Evolutionary conservation across 2,888 invertebrate genomes (phyloP).

Genomic region (Drosophila conformis): DNA sequence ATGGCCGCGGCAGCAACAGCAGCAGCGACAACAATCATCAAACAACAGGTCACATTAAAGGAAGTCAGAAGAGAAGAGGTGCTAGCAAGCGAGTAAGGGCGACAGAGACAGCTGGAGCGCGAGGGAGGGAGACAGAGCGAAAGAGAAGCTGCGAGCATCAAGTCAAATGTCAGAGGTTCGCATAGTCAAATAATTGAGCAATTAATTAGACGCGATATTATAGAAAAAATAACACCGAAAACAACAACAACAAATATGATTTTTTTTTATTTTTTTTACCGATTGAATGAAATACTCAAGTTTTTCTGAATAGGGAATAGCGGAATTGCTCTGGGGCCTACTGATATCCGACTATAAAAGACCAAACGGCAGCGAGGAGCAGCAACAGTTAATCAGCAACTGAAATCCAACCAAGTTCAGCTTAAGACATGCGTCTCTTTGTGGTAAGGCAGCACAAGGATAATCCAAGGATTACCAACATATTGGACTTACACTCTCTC

Average conservation of each 20-base stretch:
- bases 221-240: conserved; percentile 46
- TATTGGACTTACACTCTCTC: neutral
- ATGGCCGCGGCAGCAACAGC: conserved; percentile 37
- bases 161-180: conserved; percentile 79
- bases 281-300: conserved; percentile 29
- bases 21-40: conserved; percentile 28
- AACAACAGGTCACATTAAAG: conserved; percentile 69
- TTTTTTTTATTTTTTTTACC: neutral
- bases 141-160: conserved; percentile 19
- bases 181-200: conserved; percentile 76
- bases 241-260: conserved; percentile 32
- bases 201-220: conserved; percentile 72
- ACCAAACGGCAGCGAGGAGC: conserved; percentile 51
- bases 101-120: conserved; percentile 9
- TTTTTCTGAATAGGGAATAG: conserved; percentile 32
- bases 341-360: conserved; percentile 72
- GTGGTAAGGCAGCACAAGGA: conserved; percentile 64
- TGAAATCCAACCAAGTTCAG: conserved; percentile 55
- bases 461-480: conserved; percentile 40
- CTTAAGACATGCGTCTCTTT: conserved; percentile 74
- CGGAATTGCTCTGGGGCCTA: conserved; percentile 50
- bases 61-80: conserved; percentile 46
- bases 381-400: conserved; percentile 73
- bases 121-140: conserved; percentile 10
- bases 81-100: conserved; percentile 3